Conservation (phyloP, 2,113 vertebrate genomes). For the Forbesichthys papilliferus region DNA sequence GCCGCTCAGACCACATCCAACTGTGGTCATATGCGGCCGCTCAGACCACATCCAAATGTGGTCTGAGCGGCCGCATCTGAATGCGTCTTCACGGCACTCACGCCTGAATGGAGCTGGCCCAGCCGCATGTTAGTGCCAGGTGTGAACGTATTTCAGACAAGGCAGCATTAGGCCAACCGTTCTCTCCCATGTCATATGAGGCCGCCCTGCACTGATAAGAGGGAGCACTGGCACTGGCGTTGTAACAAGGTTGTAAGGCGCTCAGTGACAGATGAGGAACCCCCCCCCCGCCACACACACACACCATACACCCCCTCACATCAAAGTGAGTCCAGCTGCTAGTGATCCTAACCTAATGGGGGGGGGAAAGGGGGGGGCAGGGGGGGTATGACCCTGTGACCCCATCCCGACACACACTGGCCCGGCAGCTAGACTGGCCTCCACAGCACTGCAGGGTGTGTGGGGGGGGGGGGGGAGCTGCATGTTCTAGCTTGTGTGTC, state of each 20-base stretch:
- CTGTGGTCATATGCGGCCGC: no score
- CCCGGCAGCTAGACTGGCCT: constrained; percentile 44
- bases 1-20: no score
- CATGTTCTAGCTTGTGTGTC: constrained; percentile 35
- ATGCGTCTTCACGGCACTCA: no score
- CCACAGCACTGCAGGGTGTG: constrained; percentile 47
- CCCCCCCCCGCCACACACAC: not conserved
- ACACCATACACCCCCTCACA: constrained; percentile 30
- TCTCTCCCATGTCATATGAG: no score
- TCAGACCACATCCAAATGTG: no score
- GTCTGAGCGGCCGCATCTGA: no score
- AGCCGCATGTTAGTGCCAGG: no score
- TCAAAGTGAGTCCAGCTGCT: constrained; percentile 77
- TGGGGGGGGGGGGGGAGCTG: constrained; percentile 21
- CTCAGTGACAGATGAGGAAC: constrained; percentile 2
- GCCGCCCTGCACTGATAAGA: not conserved
- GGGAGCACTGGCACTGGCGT: constrained; percentile 25
- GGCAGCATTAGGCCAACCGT: no score
- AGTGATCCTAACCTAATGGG: constrained; percentile 71
- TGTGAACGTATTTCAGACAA: no score
- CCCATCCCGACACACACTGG: constrained; percentile 29
- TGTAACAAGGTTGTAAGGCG: constrained; percentile 25
- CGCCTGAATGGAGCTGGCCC: no score
- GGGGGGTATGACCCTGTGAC: constrained; percentile 46
- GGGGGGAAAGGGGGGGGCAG: constrained; percentile 49